These are phyloP conservation scores for Spialia ferax DNA, from an alignment of 2,888 invertebrate species.

Conservation along the genomic window DNA sequence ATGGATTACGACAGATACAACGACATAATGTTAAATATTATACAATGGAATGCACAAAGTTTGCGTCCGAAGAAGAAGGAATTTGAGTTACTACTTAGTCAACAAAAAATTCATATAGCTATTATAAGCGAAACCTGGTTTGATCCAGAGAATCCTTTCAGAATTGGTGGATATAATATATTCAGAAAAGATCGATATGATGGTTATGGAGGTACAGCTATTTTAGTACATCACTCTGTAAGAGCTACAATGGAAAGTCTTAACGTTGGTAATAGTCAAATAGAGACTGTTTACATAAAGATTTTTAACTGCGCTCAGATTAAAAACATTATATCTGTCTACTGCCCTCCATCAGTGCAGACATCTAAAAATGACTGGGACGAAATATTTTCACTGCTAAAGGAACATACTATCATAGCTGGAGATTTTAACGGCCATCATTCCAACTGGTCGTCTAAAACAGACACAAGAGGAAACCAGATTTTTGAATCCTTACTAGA, in stretches of 20 bases:
- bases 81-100: background rate
- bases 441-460: background rate
- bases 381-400: background rate
- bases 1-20: too few relatives aligned
- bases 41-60: background rate
- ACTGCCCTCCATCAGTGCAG: background rate
- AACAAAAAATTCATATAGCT: background rate
- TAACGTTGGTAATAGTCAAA: too few relatives aligned
- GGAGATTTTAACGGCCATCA: background rate
- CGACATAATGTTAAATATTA: background rate
- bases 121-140: background rate
- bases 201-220: background rate
- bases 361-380: background rate
- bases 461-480: background rate
- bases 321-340: background rate
- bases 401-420: background rate
- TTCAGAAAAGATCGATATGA: background rate
- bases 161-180: background rate
- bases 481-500: background rate
- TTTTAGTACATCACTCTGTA: background rate
- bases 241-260: background rate
- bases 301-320: background rate
- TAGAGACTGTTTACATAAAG: too few relatives aligned
- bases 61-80: background rate
- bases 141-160: background rate